Percentiles rank a stretch among this genome's conserved stretches.
Conservation (phyloP, 2,888 invertebrate species). For the Habroteleia sp. region DNA sequence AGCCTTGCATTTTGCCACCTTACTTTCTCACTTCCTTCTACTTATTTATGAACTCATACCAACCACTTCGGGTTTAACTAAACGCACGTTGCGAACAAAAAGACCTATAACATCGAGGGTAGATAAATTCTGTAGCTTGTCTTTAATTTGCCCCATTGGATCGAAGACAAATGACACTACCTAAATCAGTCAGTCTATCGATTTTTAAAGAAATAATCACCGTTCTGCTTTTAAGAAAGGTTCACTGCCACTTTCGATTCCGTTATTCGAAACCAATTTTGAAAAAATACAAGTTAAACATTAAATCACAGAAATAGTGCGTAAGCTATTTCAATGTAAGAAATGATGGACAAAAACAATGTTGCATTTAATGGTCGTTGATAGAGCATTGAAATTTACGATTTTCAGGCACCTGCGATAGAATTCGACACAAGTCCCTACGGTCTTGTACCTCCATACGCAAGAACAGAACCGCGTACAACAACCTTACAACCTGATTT, state of each 20-base stretch:
- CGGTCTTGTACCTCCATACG: slow-evolving; percentile 77
- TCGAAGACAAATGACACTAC: slow-evolving; percentile 34
- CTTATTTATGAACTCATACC: slow-evolving; percentile 57
- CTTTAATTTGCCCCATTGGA: slow-evolving; percentile 34
- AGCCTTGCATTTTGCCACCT: slow-evolving; percentile 73
- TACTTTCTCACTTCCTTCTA: slow-evolving; percentile 66
- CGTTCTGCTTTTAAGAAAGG: too few relatives aligned
- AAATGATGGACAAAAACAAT: slow-evolving; percentile 9
- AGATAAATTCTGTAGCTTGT: slow-evolving; percentile 31
- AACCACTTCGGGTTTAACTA: slow-evolving; percentile 44
- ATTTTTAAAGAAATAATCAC: slow-evolving; percentile 3
- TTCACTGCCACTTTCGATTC: too few relatives aligned
- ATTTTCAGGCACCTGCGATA: slow-evolving; percentile 62
- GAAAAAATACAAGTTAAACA: too few relatives aligned
- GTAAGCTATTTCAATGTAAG: too few relatives aligned
- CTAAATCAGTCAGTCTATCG: slow-evolving; percentile 14
- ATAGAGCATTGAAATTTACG: slow-evolving; percentile 47
- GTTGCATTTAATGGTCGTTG: slow-evolving; percentile 42
- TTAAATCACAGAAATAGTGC: too few relatives aligned
- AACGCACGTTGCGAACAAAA: slow-evolving; percentile 61
- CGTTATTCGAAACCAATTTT: too few relatives aligned
- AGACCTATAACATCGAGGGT: slow-evolving; percentile 67
- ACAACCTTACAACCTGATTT: slow-evolving; percentile 75
- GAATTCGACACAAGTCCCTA: slow-evolving; percentile 69
- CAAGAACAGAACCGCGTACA: slow-evolving; percentile 76